Evolutionary conservation across 2,797 vertebrate genomes (phyloP).

Genomic region (Epinephelus coioides): DNA sequence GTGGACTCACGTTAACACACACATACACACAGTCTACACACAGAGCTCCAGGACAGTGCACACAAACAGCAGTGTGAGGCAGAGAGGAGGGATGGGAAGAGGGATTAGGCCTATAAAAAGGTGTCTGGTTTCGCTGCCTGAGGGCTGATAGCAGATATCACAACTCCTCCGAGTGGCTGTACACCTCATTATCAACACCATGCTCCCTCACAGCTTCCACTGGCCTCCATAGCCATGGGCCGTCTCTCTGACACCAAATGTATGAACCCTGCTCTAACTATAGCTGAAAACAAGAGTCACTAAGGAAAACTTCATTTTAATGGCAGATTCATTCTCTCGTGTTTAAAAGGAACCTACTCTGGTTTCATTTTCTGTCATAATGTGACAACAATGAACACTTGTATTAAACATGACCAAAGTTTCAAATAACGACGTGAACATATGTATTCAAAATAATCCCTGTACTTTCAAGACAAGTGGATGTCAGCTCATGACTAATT

Average conservation of each 20-base stretch:
- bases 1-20: slow-evolving; percentile 18
- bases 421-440: too few species aligned
- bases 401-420: too few species aligned
- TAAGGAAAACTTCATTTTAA: neutral
- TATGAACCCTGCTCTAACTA: slow-evolving; percentile 18
- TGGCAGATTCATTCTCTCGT: neutral
- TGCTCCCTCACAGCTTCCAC: slow-evolving; percentile 53
- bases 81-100: slow-evolving; percentile 49
- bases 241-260: slow-evolving; percentile 36
- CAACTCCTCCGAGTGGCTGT: slow-evolving; percentile 69
- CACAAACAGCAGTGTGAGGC: slow-evolving; percentile 34
- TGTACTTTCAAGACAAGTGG: too few species aligned
- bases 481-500: too few species aligned
- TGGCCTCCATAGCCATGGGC: slow-evolving; percentile 41
- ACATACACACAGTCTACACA: neutral
- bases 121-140: slow-evolving; percentile 76
- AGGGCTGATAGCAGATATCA: slow-evolving; percentile 78
- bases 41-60: slow-evolving; percentile 43
- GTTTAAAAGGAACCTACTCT: too few species aligned
- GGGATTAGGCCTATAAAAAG: slow-evolving; percentile 75
- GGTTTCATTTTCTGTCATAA: too few species aligned
- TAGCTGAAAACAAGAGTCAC: slow-evolving; percentile 20
- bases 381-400: too few species aligned
- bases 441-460: too few species aligned
- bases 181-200: slow-evolving; percentile 72